Evolutionary conservation across 2,888 invertebrate genomes (phyloP).

Genomic region (Syrista parreyssii): DNA sequence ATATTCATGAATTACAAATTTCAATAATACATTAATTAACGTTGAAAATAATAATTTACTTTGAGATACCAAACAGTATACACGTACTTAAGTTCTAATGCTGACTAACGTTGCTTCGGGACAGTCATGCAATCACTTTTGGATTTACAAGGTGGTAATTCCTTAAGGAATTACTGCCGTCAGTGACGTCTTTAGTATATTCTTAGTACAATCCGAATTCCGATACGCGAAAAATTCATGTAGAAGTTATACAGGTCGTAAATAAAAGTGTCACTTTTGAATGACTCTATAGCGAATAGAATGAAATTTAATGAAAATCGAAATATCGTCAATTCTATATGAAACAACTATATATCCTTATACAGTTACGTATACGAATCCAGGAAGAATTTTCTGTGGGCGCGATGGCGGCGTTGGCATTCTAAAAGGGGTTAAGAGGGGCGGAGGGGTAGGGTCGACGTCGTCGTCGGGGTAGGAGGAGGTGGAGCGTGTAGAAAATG

Average conservation of each 20-base stretch:
- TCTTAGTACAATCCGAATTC: not conserved
- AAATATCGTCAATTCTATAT: not conserved
- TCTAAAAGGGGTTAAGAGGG: slow-evolving; percentile 46
- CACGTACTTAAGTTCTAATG: not conserved
- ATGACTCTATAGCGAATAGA: not conserved
- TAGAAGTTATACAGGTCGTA: not conserved
- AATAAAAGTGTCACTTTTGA: not conserved
- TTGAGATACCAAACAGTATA: not conserved
- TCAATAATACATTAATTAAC: not conserved
- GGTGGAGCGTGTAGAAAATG: slow-evolving; percentile 54
- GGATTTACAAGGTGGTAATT: not conserved
- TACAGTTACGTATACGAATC: not conserved
- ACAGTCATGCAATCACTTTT: not conserved
- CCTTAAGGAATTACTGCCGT: not conserved
- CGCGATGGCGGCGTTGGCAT: slow-evolving; percentile 56
- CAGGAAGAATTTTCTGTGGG: not conserved
- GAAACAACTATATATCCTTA: not conserved
- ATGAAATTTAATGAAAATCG: not conserved
- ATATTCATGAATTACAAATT: not conserved
- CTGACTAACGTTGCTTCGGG: not conserved
- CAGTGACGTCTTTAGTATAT: not conserved
- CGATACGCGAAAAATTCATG: not conserved
- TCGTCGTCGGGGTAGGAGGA: slow-evolving; percentile 16
- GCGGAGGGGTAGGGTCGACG: slow-evolving; percentile 24
- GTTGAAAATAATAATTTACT: not conserved